Conservation (phyloP, 2,888 invertebrate genomes). For the Noctua janthe region DNA sequence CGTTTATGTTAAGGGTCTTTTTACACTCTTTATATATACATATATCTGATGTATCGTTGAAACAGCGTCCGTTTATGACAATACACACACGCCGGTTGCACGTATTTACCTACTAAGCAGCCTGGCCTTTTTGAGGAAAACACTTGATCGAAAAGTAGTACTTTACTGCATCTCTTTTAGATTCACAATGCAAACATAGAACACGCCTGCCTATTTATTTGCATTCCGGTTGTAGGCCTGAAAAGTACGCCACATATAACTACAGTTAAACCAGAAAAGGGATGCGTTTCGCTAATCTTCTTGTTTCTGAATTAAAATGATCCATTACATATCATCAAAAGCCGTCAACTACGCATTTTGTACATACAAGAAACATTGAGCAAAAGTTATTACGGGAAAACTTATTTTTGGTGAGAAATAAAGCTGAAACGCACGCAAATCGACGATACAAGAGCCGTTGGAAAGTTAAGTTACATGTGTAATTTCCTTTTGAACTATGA, state of each 20-base stretch:
- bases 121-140: not conserved
- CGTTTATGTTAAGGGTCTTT: no score
- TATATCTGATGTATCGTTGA: not conserved
- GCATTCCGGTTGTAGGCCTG: not conserved
- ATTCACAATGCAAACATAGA: no score
- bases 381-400: not conserved
- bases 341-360: not conserved
- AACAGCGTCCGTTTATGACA: not conserved
- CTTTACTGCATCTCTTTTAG: not conserved
- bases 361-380: not conserved
- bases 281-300: not conserved
- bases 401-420: not conserved
- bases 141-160: not conserved
- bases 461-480: not conserved
- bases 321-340: not conserved
- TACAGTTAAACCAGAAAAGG: not conserved
- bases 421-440: not conserved
- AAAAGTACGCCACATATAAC: not conserved
- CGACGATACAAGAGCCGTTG: not conserved
- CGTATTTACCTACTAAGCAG: not conserved
- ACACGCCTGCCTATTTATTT: not conserved
- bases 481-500: not conserved
- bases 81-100: not conserved
- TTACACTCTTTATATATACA: no score
- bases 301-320: not conserved